Evolutionary conservation across 92 coral and sea anemone genomes (phyloP).

Genomic region (Umimayanthus chanpuru): DNA sequence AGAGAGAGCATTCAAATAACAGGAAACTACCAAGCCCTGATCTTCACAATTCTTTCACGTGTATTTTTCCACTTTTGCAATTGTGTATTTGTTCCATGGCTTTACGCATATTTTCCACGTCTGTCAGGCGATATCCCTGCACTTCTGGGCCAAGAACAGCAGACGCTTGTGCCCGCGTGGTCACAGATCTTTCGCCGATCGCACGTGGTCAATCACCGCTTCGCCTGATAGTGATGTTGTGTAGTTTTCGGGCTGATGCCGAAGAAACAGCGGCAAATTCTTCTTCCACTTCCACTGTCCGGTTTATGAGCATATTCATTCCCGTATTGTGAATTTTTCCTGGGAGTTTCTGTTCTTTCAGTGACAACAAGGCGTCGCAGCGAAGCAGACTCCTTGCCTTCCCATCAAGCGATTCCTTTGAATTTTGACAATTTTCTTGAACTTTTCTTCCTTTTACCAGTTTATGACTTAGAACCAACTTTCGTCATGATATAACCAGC

Average conservation of each 20-base stretch:
- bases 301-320: no score
- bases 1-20: no score
- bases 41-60: background rate
- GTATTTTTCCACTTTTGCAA: slow-evolving; percentile 44
- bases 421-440: background rate
- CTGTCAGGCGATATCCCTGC: slow-evolving; percentile 38
- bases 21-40: no score
- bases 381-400: background rate
- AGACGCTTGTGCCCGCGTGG: slow-evolving; percentile 29
- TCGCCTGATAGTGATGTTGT: no score
- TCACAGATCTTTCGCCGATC: slow-evolving; percentile 27
- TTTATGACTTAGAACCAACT: slow-evolving; percentile 27
- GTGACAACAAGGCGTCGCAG: no score
- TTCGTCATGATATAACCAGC: background rate
- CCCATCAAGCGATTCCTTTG: slow-evolving; percentile 15
- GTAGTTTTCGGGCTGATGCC: no score
- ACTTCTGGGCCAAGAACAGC: slow-evolving; percentile 41
- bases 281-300: no score
- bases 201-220: background rate
- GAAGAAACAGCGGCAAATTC: no score
- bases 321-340: no score
- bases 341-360: no score
- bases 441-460: slow-evolving; percentile 18
- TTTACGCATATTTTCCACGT: slow-evolving; percentile 40
- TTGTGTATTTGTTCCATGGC: slow-evolving; percentile 44